Percentiles rank a stretch among this genome's conserved stretches.
Conservation (phyloP, 2,888 invertebrate genomes). For the Coenonympha glycerion region DNA sequence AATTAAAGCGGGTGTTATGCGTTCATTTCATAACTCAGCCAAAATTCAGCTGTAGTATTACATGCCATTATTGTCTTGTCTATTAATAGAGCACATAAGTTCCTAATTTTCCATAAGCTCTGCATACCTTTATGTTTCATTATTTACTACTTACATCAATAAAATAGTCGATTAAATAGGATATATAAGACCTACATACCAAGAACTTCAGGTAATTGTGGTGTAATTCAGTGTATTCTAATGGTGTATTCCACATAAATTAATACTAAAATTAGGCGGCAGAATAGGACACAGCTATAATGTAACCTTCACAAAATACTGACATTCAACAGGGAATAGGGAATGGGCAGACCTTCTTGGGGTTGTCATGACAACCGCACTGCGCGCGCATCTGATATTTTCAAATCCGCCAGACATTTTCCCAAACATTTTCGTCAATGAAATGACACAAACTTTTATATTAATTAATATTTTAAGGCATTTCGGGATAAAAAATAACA, state of each 20-base stretch:
- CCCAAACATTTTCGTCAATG: conserved; percentile 38
- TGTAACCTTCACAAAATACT: conserved; percentile 28
- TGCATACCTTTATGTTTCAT: background rate
- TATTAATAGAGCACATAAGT: background rate
- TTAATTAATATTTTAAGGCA: conserved; percentile 20
- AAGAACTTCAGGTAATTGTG: background rate
- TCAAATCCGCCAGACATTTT: conserved; percentile 30
- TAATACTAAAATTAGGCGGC: conserved; percentile 4
- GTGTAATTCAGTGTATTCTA: background rate
- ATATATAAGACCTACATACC: background rate
- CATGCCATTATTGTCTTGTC: background rate
- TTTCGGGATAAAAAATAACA: conserved; percentile 3
- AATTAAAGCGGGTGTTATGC: too few species aligned
- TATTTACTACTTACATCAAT: background rate
- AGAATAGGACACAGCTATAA: conserved; percentile 5
- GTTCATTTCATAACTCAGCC: too few species aligned
- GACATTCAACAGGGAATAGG: conserved; percentile 23
- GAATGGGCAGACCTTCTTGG: conserved; percentile 33
- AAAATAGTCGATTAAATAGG: background rate
- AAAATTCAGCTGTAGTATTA: background rate
- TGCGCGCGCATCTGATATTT: conserved; percentile 60
- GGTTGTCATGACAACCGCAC: conserved; percentile 50
- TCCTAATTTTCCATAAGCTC: background rate
- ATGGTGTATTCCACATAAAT: too few species aligned
- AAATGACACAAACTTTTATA: conserved; percentile 53